Evolutionary conservation across 2,888 invertebrate species (phyloP), one percentile per base, ranked within the genome.

Genomic region (Sericinus montela): DNA sequence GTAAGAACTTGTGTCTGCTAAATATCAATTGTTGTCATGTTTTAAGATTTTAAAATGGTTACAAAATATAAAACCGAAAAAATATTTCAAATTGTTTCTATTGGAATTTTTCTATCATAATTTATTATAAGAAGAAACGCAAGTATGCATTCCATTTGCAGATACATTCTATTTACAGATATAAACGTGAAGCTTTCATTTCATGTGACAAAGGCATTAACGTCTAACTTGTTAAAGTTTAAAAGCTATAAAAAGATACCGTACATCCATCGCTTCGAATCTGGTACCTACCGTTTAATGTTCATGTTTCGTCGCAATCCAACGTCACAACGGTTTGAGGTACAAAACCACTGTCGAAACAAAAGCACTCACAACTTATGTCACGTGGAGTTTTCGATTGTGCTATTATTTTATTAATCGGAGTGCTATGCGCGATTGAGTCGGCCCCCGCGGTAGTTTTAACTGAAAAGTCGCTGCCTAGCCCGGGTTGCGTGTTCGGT

Each of bases 391-490:
- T 45, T 50, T 42, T 37, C 36, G 32, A 37, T 25, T 29, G n/a
- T 19, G 19, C 5, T 19, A 19, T 19, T 29, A 7, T 36, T 47
- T 30, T 48, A 14, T 32, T 35, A 45, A 23, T 29, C 40, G 35
- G 29, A 35, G 46, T 50, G 38, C 44, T 54, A 65, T 66, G 67
- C 74, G 72, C 77, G 75, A 73, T 75, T 65, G 71, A 63, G 69
- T 66, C 71, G 69, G 70, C 59, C 60, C 72, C 67, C 76, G 76
- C 69, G 72, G 71, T 75, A 65, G 72, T 73, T 79, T 78, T 72
- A 77, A 86, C 86, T 87, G 85, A 78, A 84, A 80, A 80, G 64
- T 72, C 71, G 72, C 63, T 76, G 81, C 76, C 73, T 70, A 73
- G 65, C 67, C 67, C 67, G 71, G 75, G 72, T 86, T 75, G 87